Percentiles rank a stretch among this genome's conserved stretches.
Conservation (phyloP, 2,888 invertebrate species). For the Synergus umbraculus region DNA sequence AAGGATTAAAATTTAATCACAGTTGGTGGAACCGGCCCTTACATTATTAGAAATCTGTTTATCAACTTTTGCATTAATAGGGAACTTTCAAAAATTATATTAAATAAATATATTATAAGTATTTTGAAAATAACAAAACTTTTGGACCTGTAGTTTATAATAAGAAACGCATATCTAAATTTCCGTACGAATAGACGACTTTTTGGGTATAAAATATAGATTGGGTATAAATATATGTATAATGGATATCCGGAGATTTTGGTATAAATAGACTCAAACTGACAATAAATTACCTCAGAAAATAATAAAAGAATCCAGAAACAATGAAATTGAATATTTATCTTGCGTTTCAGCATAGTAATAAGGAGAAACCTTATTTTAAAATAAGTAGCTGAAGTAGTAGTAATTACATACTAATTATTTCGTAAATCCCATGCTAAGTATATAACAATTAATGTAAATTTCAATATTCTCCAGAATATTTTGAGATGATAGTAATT, state of each 20-base stretch:
- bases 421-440: background rate
- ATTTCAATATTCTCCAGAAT: background rate
- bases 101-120: too few species aligned
- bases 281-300: background rate
- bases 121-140: too few species aligned
- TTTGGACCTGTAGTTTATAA: too few species aligned
- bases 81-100: too few species aligned
- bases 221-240: too few species aligned
- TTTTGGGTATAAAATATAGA: too few species aligned
- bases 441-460: background rate
- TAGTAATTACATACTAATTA: background rate
- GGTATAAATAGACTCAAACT: background rate
- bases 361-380: background rate
- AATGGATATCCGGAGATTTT: too few species aligned
- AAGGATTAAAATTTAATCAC: too few species aligned
- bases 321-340: background rate
- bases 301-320: background rate
- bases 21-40: too few species aligned
- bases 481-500: background rate
- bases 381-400: background rate
- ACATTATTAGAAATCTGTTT: background rate
- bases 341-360: background rate
- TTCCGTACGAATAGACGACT: too few species aligned
- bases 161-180: too few species aligned
- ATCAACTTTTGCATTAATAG: background rate